Evolutionary conservation across 2,797 vertebrate species (phyloP).

Genomic region (Chelon auratus): DNA sequence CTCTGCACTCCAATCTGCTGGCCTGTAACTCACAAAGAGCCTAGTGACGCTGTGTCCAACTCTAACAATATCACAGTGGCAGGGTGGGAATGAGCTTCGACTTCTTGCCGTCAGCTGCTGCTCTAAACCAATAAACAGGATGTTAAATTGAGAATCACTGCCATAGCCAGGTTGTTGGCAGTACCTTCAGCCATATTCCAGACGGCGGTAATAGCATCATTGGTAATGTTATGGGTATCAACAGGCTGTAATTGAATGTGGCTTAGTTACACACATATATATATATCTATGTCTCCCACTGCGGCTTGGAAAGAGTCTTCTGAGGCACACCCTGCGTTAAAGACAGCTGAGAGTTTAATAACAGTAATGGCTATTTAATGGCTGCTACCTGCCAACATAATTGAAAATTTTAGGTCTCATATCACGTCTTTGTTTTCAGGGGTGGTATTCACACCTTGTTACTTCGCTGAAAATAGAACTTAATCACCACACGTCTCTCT

Average conservation of each 20-base stretch:
- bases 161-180: slow-evolving; percentile 57
- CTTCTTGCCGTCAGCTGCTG: slow-evolving; percentile 53
- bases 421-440: slow-evolving; percentile 48
- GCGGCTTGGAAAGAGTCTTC: slow-evolving; percentile 46
- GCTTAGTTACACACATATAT: slow-evolving; percentile 65
- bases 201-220: slow-evolving; percentile 68
- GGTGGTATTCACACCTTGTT: slow-evolving; percentile 32
- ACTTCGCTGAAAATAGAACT: slow-evolving; percentile 24
- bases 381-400: slow-evolving; percentile 54
- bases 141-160: slow-evolving; percentile 63
- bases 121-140: slow-evolving; percentile 67
- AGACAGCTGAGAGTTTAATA: slow-evolving; percentile 59
- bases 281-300: slow-evolving; percentile 60
- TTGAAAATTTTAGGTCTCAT: slow-evolving; percentile 59
- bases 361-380: slow-evolving; percentile 57
- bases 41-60: slow-evolving; percentile 43
- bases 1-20: slow-evolving; percentile 15
- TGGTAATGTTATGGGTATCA: slow-evolving; percentile 57
- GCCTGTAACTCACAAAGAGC: slow-evolving; percentile 45
- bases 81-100: slow-evolving; percentile 47
- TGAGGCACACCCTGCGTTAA: slow-evolving; percentile 53
- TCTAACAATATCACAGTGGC: slow-evolving; percentile 58
- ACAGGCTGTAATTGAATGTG: slow-evolving; percentile 66
- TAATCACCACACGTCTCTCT: slow-evolving; percentile 12
- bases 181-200: slow-evolving; percentile 50